phyloP scores from a whole-genome alignment of 23 tunicate genomes.

The Styela plicata region DNA sequence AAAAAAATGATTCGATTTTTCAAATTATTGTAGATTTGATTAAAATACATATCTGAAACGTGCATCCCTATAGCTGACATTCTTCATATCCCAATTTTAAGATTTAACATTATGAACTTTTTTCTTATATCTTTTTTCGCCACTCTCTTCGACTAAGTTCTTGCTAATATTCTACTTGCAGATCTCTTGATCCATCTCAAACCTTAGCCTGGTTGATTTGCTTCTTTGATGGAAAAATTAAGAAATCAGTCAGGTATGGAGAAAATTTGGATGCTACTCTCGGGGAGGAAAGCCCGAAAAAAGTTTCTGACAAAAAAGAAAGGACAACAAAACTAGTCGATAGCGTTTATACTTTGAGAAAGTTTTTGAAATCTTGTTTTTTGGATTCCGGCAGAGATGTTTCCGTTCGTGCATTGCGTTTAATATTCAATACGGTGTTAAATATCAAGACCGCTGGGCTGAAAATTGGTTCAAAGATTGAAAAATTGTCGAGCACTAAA shows the following conservation, averaged over 20 bases:
- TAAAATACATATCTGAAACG: too few relatives aligned
- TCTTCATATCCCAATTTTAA: too few relatives aligned
- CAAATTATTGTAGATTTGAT: too few relatives aligned
- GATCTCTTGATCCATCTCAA: not conserved
- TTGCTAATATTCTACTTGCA: not conserved
- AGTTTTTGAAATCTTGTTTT: constrained; percentile 18
- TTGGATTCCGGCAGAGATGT: constrained; percentile 17
- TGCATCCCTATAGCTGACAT: too few relatives aligned
- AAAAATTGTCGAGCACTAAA: not conserved
- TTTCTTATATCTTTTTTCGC: too few relatives aligned
- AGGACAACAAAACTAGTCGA: not conserved
- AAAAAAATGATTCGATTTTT: too few relatives aligned
- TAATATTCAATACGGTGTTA: constrained; percentile 7
- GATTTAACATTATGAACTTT: too few relatives aligned
- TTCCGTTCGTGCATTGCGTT: constrained; percentile 1
- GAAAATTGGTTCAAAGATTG: not conserved
- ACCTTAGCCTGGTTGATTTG: constrained; percentile 4
- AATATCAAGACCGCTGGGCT: not conserved
- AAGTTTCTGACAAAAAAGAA: not conserved
- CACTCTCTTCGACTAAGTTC: too few relatives aligned
- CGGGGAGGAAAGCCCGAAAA: not conserved
- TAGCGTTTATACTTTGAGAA: not conserved
- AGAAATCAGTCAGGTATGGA: not conserved
- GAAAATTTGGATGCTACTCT: not conserved
- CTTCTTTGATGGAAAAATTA: not conserved